Base-by-base conservation (phyloP, 2,797 vertebrate species). In the Malurus splendens region DNA sequence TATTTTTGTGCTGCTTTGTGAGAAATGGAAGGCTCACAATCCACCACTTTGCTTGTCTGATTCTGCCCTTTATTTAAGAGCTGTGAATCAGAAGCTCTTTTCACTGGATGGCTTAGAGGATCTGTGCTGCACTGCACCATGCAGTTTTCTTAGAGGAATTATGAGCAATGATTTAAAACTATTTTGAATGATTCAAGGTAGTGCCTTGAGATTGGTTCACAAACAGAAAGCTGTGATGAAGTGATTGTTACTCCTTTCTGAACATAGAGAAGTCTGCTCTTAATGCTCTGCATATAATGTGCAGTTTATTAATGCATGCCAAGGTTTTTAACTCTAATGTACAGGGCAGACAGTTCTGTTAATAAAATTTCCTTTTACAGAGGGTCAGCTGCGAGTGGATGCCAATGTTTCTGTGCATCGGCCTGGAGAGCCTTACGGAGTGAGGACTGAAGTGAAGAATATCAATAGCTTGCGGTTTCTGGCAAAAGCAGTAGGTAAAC, bases 381-480 rank as follows among this genome's bases (percentile, higher is more conserved):
- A 99, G 97, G 99, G 99, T 54, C 99, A 99, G 93, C 94, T 99
- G 94, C 98, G 99, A 97, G 99, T 99, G 50, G 99, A 99, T 65
- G 99, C 99, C 94, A 99, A 99, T 23, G 94, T 99, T 94, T 99
- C 99, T 2, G 98, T 99, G 39, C 99, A 99, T 97, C 96, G 59
- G 72, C 98, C 98, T 6, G 99, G 98, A 51, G 98, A 99, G 57
- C 97, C 97, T 6, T 97, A 98, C 28, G 99, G 99, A 25, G 57
- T 98, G 94, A 98, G 99, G 92, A 98, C 99, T 0, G 99, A 99
- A 97, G 98, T 99, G 93, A 99, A 99, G 97, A 99, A 99, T 96
- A 98, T 99, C 96, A 99, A 99, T 96, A 99, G 99, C 47, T 67
- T 98, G 65, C 97, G 98, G 59, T 99, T 98, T 96, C 95, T 99